phyloP scores from a whole-genome alignment of 2,888 invertebrate species.

The Acanthosepion pharaonis region DNA sequence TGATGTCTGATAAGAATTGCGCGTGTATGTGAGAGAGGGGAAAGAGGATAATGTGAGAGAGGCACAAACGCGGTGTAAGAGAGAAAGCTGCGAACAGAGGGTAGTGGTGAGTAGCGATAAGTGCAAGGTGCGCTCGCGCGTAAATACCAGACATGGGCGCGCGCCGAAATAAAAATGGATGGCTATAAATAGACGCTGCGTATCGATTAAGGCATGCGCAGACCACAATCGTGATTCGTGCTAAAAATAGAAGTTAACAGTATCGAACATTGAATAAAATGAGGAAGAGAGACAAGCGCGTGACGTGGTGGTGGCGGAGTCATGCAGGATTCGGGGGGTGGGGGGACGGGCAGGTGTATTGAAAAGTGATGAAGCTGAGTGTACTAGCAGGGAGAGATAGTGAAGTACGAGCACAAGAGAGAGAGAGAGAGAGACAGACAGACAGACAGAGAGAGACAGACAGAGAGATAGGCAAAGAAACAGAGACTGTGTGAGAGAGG shows the following conservation, averaged over 20 bases:
- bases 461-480: neutral
- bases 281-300: neutral
- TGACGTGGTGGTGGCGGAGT: neutral
- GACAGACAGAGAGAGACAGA: neutral
- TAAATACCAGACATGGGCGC: neutral
- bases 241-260: neutral
- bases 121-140: neutral
- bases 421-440: constrained; percentile 7
- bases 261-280: neutral
- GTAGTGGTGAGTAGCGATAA: too few relatives aligned
- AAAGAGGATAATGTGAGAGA: neutral
- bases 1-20: too few relatives aligned
- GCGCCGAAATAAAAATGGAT: neutral
- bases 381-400: neutral
- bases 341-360: neutral
- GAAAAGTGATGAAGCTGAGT: neutral
- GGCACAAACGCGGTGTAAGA: neutral
- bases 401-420: neutral
- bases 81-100: too few relatives aligned
- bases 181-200: neutral
- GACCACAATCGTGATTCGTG: neutral
- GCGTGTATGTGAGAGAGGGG: neutral
- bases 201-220: neutral
- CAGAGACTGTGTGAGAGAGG: too few relatives aligned
- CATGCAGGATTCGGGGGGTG: neutral